A percentile compares a stretch with the other conserved stretches of the same genome.
Conservation (phyloP, 2,888 invertebrate genomes). For the Dryadula phaetusa region DNA sequence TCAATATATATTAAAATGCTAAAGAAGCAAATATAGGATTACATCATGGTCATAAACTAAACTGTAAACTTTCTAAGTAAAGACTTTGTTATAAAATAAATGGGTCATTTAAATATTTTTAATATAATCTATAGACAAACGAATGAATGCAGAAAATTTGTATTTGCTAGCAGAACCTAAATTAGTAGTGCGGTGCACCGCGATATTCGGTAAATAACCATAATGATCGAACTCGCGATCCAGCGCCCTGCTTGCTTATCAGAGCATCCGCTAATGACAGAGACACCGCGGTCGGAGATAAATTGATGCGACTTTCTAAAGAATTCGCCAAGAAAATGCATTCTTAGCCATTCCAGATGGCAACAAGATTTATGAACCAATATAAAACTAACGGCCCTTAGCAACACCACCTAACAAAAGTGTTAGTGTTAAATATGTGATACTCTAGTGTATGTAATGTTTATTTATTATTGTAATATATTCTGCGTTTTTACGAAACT, state of each 20-base stretch:
- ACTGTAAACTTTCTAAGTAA: slow-evolving; percentile 16
- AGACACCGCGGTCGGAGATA: slow-evolving; percentile 42
- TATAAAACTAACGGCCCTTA: not conserved
- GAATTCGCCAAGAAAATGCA: slow-evolving; percentile 30
- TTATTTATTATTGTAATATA: too few relatives aligned
- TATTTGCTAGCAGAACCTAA: slow-evolving; percentile 24
- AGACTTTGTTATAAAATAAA: not conserved
- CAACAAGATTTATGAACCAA: not conserved
- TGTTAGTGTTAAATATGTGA: too few relatives aligned
- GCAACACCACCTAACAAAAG: too few relatives aligned
- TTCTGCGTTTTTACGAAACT: too few relatives aligned
- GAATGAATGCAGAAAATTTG: slow-evolving; percentile 23
- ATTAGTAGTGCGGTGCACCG: slow-evolving; percentile 44
- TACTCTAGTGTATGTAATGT: too few relatives aligned
- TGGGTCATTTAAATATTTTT: not conserved
- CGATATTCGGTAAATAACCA: slow-evolving; percentile 52
- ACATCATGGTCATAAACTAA: slow-evolving; percentile 8
- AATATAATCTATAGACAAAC: slow-evolving; percentile 13
- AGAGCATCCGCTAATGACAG: slow-evolving; percentile 51
- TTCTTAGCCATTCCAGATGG: slow-evolving; percentile 2
- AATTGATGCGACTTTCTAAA: slow-evolving; percentile 44
- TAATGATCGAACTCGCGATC: slow-evolving; percentile 45
- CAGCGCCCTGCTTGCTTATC: slow-evolving; percentile 52
- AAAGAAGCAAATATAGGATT: not conserved
- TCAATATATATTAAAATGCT: slow-evolving; percentile 7